Base-by-base conservation (phyloP, 2,113 vertebrate genomes). In the Hemicordylus capensis region DNA sequence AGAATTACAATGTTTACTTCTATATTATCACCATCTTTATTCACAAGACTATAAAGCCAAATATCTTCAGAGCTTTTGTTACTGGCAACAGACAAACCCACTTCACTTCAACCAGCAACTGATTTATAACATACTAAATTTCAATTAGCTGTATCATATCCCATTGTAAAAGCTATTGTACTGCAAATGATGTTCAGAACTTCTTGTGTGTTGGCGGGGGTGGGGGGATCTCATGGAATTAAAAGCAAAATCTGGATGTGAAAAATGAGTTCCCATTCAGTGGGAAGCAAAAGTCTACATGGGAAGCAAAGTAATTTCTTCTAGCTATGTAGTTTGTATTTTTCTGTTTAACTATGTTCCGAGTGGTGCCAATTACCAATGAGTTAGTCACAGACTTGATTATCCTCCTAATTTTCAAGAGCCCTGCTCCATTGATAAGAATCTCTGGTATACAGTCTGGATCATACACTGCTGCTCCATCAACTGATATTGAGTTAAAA, bases 381-480 rank as follows among this genome's bases (percentile, higher is more conserved):
- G 92, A 94, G 95, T 96, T 93, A 96, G 96, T 96, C 95, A 95
- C 90, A 93, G 94, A 94, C 94, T 93, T 97, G 95, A 98, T 98
- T 97, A 97, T 96, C 89, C 94, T 88, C 86, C 95, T 96, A 96
- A 97, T 98, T 97, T 97, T 93, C 91, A 93, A 91, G 88, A 96
- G 92, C 90, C 93, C 89, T 85, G 93, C 93, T 95, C 93, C 94
- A 97, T 93, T 96, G 96, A 97, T 97, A 97, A 96, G 95, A 89
- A 96, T 95, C 93, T 92, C 94, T 92, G 87, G 91, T 92, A 83
- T 93, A 94, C 58, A 95, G 94, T 89, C 93, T 93, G 91, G 92
- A 96, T 95, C 95, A 93, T 94, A 97, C 93, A 96, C 94, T 88
- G 92, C 92, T 87, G 87, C 90, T 94, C 93, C 88, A 90, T 93